Evolutionary conservation across 2,797 vertebrate genomes (phyloP).

Genomic region (Petrocephalus schoutedeni): DNA sequence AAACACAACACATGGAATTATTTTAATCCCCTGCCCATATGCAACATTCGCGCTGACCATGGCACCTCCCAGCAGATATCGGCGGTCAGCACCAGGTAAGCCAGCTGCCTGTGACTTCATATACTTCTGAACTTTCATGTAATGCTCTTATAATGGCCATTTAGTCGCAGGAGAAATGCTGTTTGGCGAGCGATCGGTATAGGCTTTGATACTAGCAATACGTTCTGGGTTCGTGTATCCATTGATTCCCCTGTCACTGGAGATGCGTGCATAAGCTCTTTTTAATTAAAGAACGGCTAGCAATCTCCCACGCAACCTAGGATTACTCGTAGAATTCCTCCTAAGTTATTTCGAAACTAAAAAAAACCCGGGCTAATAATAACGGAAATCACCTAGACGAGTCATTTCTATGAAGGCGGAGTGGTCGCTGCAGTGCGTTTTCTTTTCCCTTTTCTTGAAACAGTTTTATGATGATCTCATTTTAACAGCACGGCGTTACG

Average conservation of each 20-base stretch:
- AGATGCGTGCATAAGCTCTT: slow-evolving; percentile 16
- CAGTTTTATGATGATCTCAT: slow-evolving; percentile 54
- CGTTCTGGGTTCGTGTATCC: slow-evolving; percentile 15
- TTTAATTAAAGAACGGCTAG: slow-evolving; percentile 19
- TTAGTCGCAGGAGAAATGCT: not conserved
- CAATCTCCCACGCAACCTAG: not conserved
- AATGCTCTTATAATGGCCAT: not conserved
- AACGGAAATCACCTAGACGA: not conserved
- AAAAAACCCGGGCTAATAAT: not conserved
- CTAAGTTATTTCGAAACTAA: not conserved
- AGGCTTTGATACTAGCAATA: not conserved
- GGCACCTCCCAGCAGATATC: slow-evolving; percentile 42
- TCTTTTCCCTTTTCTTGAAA: slow-evolving; percentile 30
- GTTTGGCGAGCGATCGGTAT: not conserved
- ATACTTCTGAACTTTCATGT: slow-evolving; percentile 27
- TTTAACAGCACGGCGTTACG: slow-evolving; percentile 39
- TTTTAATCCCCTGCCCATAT: slow-evolving; percentile 37
- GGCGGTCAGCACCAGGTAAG: slow-evolving; percentile 52
- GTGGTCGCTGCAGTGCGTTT: not conserved
- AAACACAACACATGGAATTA: slow-evolving; percentile 47
- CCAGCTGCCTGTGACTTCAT: slow-evolving; percentile 25
- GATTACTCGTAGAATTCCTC: not conserved
- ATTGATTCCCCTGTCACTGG: slow-evolving; percentile 19
- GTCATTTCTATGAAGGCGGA: not conserved
- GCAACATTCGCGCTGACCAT: slow-evolving; percentile 35